Percentiles rank a stretch among this genome's conserved stretches.
Conservation (phyloP, 2,888 invertebrate species). For the Limnephilus rhombicus region DNA sequence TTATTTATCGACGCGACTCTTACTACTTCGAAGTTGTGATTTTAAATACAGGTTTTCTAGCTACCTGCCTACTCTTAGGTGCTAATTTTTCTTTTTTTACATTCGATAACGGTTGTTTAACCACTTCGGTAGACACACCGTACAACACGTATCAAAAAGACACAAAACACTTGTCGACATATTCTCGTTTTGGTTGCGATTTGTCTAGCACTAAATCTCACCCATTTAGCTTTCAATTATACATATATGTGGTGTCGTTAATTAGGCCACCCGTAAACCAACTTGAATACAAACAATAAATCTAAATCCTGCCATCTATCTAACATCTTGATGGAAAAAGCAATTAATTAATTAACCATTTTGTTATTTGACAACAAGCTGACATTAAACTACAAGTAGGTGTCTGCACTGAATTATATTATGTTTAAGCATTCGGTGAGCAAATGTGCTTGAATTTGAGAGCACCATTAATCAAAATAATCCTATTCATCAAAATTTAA, state of each 20-base stretch:
- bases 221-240: conserved; percentile 18
- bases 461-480: background rate
- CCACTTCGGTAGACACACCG: background rate
- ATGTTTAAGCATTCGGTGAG: background rate
- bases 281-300: conserved; percentile 2
- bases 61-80: background rate
- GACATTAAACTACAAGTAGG: background rate
- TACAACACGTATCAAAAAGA: background rate
- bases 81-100: conserved; percentile 19
- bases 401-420: background rate
- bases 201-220: conserved; percentile 24
- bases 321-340: background rate
- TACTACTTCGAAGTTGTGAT: background rate
- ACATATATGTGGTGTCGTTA: background rate
- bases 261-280: conserved; percentile 34
- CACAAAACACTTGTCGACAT: conserved; percentile 5
- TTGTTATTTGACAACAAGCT: background rate
- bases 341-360: background rate
- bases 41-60: conserved; percentile 28
- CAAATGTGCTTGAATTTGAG: background rate
- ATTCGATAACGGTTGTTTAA: conserved; percentile 11
- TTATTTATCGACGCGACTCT: background rate
- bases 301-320: background rate
- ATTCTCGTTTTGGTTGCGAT: conserved; percentile 13
- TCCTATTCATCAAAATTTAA: background rate